These are phyloP conservation scores for Malaclemys terrapin DNA, from an alignment of 2,113 vertebrate species.

Conservation along the genomic window DNA sequence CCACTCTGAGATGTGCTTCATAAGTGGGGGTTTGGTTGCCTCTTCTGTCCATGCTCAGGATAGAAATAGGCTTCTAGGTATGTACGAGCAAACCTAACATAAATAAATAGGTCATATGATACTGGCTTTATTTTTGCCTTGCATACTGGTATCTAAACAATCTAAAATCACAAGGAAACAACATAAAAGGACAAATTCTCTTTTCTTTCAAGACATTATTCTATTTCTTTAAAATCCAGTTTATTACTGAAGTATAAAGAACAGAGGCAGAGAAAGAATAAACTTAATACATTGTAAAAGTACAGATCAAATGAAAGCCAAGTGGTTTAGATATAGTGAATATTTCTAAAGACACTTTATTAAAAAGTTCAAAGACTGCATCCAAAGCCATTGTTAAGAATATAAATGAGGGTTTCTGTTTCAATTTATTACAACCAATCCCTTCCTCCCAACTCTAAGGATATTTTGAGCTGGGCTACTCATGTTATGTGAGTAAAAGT, in stretches of 20 bases:
- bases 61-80: neutral
- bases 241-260: neutral
- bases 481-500: neutral
- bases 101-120: neutral
- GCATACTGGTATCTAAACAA: neutral
- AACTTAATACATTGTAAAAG: neutral
- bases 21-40: neutral
- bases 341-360: neutral
- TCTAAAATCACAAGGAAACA: slow-evolving; percentile 5
- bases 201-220: neutral
- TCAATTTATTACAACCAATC: neutral
- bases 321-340: neutral
- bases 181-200: neutral
- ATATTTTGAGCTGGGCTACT: neutral
- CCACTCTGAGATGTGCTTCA: neutral
- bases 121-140: neutral
- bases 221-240: too few relatives aligned
- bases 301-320: neutral
- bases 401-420: neutral
- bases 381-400: neutral
- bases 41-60: neutral
- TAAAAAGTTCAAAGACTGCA: neutral
- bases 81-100: neutral
- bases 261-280: neutral
- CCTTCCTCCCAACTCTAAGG: neutral